Conservation (phyloP, 2,797 vertebrate species). For the Lagorchestes hirsutus region DNA sequence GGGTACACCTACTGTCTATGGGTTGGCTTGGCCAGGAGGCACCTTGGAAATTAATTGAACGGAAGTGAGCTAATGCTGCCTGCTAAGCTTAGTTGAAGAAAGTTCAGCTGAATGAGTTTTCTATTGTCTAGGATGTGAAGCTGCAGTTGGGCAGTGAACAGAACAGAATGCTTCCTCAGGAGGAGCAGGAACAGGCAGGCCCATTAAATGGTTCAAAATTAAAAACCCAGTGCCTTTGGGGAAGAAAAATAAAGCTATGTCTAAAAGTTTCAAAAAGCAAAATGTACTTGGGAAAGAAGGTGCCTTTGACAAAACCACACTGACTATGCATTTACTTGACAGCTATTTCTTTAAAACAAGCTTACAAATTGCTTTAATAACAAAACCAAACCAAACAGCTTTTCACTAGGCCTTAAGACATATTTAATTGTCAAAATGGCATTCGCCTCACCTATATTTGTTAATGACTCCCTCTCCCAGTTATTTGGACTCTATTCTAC, state of each 20-base stretch:
- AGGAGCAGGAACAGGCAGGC: neutral
- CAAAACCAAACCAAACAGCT: neutral
- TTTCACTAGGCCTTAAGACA: neutral
- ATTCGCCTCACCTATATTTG: neutral
- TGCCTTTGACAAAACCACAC: neutral
- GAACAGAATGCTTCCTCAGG: neutral
- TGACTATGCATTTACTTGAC: neutral
- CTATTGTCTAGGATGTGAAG: neutral
- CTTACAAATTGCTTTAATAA: neutral
- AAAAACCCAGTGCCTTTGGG: constrained; percentile 3
- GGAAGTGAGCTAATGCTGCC: neutral
- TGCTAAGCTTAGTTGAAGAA: neutral
- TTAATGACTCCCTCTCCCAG: neutral
- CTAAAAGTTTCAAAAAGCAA: constrained; percentile 29
- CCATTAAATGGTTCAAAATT: constrained; percentile 23
- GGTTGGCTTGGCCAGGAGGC: neutral
- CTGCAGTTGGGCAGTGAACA: constrained; percentile 5
- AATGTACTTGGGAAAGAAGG: constrained; percentile 15
- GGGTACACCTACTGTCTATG: neutral
- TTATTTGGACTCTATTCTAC: neutral
- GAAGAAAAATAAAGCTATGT: neutral
- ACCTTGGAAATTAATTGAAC: neutral
- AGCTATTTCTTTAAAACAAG: neutral
- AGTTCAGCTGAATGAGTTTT: neutral
- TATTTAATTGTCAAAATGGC: neutral